Evolutionary conservation across 64 coral and sea anemone genomes (phyloP).

Genomic region (Exaiptasia diaphana): DNA sequence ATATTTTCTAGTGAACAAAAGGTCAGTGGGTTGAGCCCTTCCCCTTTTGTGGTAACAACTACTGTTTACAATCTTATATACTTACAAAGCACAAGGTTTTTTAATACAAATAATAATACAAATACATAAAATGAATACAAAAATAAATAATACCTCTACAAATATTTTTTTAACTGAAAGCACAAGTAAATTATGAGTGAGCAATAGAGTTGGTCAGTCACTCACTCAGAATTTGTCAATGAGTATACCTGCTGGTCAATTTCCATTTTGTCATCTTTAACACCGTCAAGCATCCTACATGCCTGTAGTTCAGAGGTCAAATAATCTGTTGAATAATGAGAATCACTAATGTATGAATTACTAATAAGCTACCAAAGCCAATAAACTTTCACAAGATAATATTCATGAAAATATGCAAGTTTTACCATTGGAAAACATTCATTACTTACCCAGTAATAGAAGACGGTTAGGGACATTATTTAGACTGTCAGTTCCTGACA

Average conservation of each 20-base stretch:
- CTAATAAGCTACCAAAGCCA: not conserved
- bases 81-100: too few relatives aligned
- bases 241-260: slow-evolving; percentile 82
- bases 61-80: too few relatives aligned
- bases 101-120: too few relatives aligned
- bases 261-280: slow-evolving; percentile 75
- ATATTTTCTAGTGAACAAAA: too few relatives aligned
- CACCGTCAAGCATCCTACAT: slow-evolving; percentile 69
- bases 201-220: too few relatives aligned
- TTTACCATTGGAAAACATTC: not conserved
- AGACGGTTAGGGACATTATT: slow-evolving; percentile 38
- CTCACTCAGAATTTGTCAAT: too few relatives aligned
- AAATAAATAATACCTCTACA: too few relatives aligned
- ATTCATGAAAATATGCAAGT: not conserved
- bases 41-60: too few relatives aligned
- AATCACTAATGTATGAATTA: not conserved
- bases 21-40: too few relatives aligned
- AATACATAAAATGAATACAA: too few relatives aligned
- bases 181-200: too few relatives aligned
- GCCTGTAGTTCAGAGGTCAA: slow-evolving; percentile 97
- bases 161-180: too few relatives aligned
- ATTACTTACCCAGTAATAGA: slow-evolving; percentile 68
- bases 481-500: slow-evolving; percentile 68
- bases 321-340: slow-evolving; percentile 49
- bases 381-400: not conserved